These are phyloP conservation scores for Baryphthengus martii DNA, from an alignment of 2,113 vertebrate genomes.

Conservation along the genomic window DNA sequence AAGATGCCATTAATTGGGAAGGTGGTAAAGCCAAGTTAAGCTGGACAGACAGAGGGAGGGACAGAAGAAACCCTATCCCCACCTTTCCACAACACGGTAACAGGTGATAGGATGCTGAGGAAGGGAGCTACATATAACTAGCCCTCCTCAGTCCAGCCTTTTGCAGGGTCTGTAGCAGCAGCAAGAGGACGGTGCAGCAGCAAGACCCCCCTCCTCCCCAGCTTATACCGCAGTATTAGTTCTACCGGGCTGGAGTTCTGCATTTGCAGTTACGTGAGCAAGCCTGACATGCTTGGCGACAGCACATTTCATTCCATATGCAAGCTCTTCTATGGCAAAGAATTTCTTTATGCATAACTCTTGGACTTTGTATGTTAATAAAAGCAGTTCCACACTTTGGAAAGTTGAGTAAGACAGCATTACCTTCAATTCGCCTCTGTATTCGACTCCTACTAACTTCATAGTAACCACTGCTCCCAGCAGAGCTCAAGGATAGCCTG, in stretches of 20 bases:
- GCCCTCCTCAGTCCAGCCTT: not conserved
- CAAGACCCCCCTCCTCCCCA: not conserved
- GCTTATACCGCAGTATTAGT: not conserved
- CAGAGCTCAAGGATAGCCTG: slow-evolving; percentile 71
- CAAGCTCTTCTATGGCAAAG: not conserved
- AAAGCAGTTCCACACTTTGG: not conserved
- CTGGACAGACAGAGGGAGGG: not conserved
- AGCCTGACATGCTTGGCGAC: not conserved
- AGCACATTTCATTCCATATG: not conserved
- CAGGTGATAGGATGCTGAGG: not conserved
- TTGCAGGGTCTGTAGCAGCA: not conserved
- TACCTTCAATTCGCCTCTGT: slow-evolving; percentile 88
- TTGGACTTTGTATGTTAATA: not conserved
- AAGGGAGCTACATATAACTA: not conserved
- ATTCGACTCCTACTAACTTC: slow-evolving; percentile 74
- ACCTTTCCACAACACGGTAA: not conserved
- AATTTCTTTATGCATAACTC: not conserved
- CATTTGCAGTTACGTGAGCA: not conserved
- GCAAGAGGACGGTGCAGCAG: not conserved
- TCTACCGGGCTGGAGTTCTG: not conserved
- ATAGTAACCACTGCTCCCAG: slow-evolving; percentile 58
- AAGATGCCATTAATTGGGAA: not conserved
- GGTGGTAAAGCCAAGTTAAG: not conserved
- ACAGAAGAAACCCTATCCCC: not conserved
- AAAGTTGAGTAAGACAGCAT: not conserved